Conservation (phyloP, 2,113 vertebrate genomes). For the Xiphophorus couchianus region DNA sequence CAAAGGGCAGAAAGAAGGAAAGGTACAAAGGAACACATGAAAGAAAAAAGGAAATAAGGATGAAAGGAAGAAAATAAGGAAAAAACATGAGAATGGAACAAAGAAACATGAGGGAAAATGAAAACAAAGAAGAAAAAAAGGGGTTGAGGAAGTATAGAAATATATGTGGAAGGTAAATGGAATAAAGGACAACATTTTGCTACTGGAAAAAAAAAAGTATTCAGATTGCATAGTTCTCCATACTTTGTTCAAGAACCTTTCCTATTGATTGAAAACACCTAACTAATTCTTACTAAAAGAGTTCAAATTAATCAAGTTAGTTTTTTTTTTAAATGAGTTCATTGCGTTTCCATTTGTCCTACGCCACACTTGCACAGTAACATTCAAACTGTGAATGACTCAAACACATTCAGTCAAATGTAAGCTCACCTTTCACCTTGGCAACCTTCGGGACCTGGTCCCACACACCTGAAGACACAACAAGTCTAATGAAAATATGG, state of each 20-base stretch:
- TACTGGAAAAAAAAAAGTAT: no score
- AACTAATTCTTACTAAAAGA: not conserved
- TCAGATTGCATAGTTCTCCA: not conserved
- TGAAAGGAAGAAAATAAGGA: no score
- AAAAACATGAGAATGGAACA: no score
- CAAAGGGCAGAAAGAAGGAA: no score
- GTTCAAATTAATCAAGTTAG: not conserved
- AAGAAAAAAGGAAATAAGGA: no score
- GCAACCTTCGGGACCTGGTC: constrained; percentile 72
- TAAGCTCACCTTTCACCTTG: constrained; percentile 65
- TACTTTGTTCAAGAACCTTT: not conserved
- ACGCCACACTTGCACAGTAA: not conserved
- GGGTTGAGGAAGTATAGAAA: not conserved
- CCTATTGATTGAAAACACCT: not conserved
- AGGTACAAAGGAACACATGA: no score
- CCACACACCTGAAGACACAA: constrained; percentile 70
- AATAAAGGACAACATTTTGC: not conserved
- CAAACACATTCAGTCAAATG: no score
- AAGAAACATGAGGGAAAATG: no score
- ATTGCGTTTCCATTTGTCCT: not conserved
- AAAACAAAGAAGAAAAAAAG: not conserved
- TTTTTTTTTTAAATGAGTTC: not conserved
- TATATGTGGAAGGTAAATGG: not conserved
- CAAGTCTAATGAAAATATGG: not conserved
- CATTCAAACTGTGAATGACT: not conserved